Percentiles rank a stretch among this genome's conserved stretches.
These are phyloP conservation scores for Melospiza georgiana DNA, from an alignment of 2,113 vertebrate genomes.

Conservation along the genomic window DNA sequence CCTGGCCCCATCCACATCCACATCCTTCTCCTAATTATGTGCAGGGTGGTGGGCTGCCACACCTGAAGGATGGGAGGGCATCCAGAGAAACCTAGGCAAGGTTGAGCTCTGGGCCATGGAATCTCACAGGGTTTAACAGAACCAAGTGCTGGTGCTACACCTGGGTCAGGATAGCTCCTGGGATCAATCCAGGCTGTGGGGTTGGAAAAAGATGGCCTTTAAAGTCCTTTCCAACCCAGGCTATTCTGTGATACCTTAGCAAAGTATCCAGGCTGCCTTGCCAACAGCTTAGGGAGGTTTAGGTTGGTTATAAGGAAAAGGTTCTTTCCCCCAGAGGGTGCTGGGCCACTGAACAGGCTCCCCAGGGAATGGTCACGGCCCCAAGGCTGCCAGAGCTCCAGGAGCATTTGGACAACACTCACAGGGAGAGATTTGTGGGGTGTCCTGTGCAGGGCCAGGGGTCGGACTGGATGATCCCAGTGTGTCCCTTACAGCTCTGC, in stretches of 20 bases:
- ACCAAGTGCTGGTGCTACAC: not conserved
- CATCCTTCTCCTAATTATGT: not conserved
- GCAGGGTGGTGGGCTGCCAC: not conserved
- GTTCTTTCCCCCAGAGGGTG: not conserved
- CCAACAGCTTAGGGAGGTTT: not conserved
- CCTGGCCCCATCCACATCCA: not conserved
- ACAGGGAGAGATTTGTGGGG: not conserved
- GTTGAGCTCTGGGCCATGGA: not conserved
- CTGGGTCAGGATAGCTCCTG: no score
- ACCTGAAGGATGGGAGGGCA: not conserved
- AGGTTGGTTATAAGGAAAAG: not conserved
- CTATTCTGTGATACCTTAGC: not conserved
- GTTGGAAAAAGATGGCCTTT: not conserved
- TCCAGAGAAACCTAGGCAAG: not conserved
- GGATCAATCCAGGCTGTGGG: not conserved
- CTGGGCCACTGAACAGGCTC: not conserved
- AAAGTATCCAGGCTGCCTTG: not conserved
- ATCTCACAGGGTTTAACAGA: not conserved
- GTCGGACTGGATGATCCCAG: not conserved
- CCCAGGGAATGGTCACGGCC: not conserved
- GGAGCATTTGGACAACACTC: accelerated
- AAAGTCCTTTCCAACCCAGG: not conserved
- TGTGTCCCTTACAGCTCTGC: not conserved
- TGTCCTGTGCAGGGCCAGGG: not conserved
- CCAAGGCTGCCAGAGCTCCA: not conserved